Evolutionary conservation across 2,797 vertebrate genomes (phyloP), one percentile per base, ranked within the genome.

Genomic region (Acrossocheilus fasciatus): DNA sequence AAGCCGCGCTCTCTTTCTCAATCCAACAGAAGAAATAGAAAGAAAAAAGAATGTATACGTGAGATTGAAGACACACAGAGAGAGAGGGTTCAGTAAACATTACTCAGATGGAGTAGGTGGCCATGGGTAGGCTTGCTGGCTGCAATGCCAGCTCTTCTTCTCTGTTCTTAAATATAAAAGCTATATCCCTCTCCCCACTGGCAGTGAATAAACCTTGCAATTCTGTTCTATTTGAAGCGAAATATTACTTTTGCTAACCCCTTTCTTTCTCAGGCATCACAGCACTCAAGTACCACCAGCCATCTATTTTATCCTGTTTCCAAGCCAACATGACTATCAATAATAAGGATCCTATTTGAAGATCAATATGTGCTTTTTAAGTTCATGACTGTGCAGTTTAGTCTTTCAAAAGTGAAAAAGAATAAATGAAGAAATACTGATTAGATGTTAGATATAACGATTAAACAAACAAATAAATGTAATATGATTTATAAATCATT

Each of bases 1-100:
- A 62, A 85, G 68, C 50, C 70, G 69, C 47, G 72, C 86, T 87
- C 86, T 89, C 80, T 86, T 85, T 75, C 69, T 47, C 76, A 83
- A 73, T 26, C 26, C 86, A 72, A 57, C 76, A 66, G 75, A 81
- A 83, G 86, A 62, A 85, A 76, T 15, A 39, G 26, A 78, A 74
- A 34, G 75, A 47, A 74, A 20, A 74, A 47, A 79, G 17, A n/a
- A 9, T 34, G 39, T 76, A 54, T 76, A 20, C 11, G 30, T 47
- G 69, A 81, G 79, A 72, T 26, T 26, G 4, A 43, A 64, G 17
- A 34, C 64, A 34, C 2, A 66, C 1, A 57, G 54, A 47, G 20
- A 20, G 39, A 20, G 43, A 34, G 17, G 54, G 20, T 69, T 66
- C 52, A 34, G 73, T 64, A 83, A 62, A 82, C 15, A 57, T 86